phyloP scores from a whole-genome alignment of 2,113 vertebrate genomes.

The Vireo altiloquus region DNA sequence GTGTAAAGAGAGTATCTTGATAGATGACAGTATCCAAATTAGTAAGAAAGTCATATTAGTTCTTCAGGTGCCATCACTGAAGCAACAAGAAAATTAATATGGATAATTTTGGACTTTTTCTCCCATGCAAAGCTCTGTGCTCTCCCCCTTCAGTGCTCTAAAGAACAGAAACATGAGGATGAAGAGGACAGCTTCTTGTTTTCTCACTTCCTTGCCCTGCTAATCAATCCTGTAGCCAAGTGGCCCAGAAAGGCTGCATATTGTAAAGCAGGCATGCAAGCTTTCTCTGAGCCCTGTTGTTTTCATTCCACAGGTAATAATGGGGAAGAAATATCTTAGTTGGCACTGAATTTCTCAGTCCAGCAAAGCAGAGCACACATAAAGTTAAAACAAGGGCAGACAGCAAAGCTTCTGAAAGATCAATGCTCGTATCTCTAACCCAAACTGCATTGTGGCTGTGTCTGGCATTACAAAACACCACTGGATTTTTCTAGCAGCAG shows the following conservation, averaged over 20 bases:
- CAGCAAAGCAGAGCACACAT: not conserved
- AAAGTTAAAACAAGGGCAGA: not conserved
- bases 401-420: not conserved
- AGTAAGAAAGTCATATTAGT: not conserved
- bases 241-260: not conserved
- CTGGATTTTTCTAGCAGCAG: not conserved
- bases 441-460: not conserved
- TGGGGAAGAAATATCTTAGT: not conserved
- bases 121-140: not conserved
- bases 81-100: not conserved
- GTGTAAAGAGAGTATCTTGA: not conserved
- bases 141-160: not conserved
- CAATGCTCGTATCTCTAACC: not conserved
- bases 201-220: not conserved
- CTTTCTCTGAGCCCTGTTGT: not conserved
- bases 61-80: not conserved
- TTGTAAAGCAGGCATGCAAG: not conserved
- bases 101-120: not conserved
- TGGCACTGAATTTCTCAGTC: not conserved
- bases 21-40: not conserved
- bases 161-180: not conserved
- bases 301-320: not conserved
- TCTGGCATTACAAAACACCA: not conserved
- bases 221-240: not conserved
- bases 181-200: not conserved